Evolutionary conservation across 2,113 vertebrate species (phyloP).

Genomic region (Pagrus major): DNA sequence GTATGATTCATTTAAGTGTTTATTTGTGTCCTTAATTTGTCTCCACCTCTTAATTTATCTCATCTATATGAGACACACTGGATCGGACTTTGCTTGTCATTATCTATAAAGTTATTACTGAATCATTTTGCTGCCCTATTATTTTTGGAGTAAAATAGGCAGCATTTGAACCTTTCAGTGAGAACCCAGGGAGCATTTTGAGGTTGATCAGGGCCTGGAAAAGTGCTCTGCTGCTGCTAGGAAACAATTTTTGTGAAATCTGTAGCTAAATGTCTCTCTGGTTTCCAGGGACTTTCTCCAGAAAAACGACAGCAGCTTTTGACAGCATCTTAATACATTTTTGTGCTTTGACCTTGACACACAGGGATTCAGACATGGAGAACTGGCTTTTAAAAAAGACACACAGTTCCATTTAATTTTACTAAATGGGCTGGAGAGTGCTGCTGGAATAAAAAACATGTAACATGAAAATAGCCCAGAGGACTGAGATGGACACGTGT

Average conservation of each 20-base stretch:
- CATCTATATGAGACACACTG: conserved; percentile 10
- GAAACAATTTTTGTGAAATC: neutral
- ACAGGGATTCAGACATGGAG: conserved; percentile 11
- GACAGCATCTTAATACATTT: neutral
- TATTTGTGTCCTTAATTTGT: conserved; percentile 6
- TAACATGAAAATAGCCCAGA: conserved; percentile 22
- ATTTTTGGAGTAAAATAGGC: neutral
- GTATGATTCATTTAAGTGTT: neutral
- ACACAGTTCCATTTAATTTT: no score
- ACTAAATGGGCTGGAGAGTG: conserved; percentile 13
- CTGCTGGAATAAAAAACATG: conserved; percentile 10
- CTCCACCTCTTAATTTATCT: neutral
- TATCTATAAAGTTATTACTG: neutral
- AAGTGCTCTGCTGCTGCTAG: neutral
- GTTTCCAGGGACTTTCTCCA: neutral
- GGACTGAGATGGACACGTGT: neutral
- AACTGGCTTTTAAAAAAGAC: neutral
- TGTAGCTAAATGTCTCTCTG: neutral
- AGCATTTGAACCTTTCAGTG: neutral
- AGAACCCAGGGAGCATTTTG: neutral
- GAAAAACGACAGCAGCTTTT: neutral
- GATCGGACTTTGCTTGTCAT: neutral
- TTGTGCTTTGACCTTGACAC: neutral
- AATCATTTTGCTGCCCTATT: neutral
- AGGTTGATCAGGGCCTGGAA: neutral